Conservation (phyloP, 1,140 invertebrate species). For the Andricus grossulariae region DNA sequence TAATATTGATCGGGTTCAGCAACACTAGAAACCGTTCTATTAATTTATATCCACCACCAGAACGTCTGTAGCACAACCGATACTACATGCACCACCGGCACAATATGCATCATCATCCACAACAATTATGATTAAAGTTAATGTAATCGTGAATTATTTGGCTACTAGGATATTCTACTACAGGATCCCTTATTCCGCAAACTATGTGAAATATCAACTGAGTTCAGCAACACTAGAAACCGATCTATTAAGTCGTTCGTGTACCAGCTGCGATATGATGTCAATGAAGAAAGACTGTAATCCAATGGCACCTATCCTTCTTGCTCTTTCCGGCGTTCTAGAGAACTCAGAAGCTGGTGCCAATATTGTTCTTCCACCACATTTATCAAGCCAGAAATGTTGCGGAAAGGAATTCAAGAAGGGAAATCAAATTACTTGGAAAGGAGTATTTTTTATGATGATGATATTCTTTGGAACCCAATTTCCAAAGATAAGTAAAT, state of each 20-base stretch:
- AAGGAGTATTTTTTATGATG: neutral
- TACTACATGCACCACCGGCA: no score
- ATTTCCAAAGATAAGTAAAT: neutral
- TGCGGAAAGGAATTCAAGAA: neutral
- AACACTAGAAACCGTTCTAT: neutral
- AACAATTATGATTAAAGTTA: no score
- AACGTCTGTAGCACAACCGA: no score
- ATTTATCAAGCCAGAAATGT: neutral
- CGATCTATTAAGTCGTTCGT: neutral
- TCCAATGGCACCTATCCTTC: neutral
- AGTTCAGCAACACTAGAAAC: no score
- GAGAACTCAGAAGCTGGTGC: neutral
- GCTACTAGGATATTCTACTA: no score
- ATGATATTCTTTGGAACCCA: slow-evolving; percentile 6
- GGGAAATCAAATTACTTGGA: neutral
- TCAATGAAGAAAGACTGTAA: neutral
- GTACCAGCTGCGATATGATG: neutral
- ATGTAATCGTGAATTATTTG: no score
- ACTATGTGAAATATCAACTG: no score
- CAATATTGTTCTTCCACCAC: neutral
- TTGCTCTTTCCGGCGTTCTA: neutral
- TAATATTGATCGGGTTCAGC: neutral
- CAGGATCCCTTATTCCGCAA: no score
- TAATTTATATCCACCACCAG: no score
- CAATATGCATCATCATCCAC: no score